Base-by-base conservation (phyloP, 2,888 invertebrate species). In the Phalera bucephala region DNA sequence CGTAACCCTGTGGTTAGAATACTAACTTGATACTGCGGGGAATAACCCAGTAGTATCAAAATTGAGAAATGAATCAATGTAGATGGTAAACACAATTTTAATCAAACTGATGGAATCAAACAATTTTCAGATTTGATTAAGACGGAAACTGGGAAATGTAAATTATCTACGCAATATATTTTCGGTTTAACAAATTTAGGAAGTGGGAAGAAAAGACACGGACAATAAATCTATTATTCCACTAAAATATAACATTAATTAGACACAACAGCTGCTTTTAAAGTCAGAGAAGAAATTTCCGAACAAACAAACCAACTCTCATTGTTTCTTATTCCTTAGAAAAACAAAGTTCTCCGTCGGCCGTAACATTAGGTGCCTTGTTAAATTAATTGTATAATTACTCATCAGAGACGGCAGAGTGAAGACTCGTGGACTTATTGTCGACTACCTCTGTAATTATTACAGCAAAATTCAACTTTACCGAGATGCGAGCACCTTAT, bases 361-460 rank as follows among this genome's bases (percentile, higher is more conserved):
- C 66, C 58, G 64, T 72, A 69, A 74, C 67, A 78, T 74, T 67
- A 69, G 73, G 73, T 72, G 75, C 79, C 78, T 77, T 72, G 74
- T 76, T 78, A 72, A 77, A 80, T 80, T 81, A 79, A 82, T 82
- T 79, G 73, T 74, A 68, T 74, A 80, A 82, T 83, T 78, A 72
- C 69, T 80, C 76, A 76, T 72, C 69, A 50, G 54, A 49, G 33
- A 32, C 38, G 36, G 36, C 39, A 42, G 39, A 50, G 43, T 41
- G 31, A 33, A 34, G 29, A 44, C 36, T 46, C 50, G 32, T 36
- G 32, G 35, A 38, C 40, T 49, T 44, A 30, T 43, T 43, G 28
- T 30, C 41, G 31, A 45, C 47, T 49, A 45, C 26, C 31, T 31
- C 20, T 28, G 12, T 27, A 28, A 21, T 49, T 49, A 44, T 45